Conservation (phyloP, 1,140 invertebrate species). For the Trypoxylus dichotomus region DNA sequence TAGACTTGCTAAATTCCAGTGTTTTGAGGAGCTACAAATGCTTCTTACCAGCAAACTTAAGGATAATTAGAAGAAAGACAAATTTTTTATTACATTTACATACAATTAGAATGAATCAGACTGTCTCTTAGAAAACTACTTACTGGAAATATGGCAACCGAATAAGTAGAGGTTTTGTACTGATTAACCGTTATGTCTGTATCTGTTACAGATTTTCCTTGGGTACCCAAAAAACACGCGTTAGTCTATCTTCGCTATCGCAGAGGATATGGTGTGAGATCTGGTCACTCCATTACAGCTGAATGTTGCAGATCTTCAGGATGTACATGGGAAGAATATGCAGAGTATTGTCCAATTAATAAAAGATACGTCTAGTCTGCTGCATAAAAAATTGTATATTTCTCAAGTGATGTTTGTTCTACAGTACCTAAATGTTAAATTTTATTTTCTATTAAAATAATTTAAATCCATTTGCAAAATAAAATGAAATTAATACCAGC, state of each 20-base stretch:
- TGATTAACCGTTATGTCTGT: background rate
- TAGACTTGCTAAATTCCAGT: too few species aligned
- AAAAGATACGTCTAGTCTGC: conserved; percentile 47
- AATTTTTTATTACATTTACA: too few species aligned
- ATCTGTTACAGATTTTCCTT: conserved; percentile 46
- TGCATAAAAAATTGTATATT: background rate
- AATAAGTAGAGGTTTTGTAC: too few species aligned
- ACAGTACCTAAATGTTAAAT: background rate
- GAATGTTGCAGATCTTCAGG: conserved; percentile 62
- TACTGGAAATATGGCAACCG: too few species aligned
- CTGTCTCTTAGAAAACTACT: too few species aligned
- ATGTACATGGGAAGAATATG: conserved; percentile 68
- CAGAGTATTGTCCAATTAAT: conserved; percentile 65
- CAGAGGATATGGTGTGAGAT: conserved; percentile 42
- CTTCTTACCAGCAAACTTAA: too few species aligned
- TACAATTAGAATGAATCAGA: too few species aligned
- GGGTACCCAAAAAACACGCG: conserved; percentile 50
- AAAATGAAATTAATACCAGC: background rate
- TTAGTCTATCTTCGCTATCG: conserved; percentile 50
- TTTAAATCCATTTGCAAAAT: background rate
- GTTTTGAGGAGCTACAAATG: too few species aligned
- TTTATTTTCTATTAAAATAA: background rate
- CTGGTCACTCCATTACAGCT: conserved; percentile 57
- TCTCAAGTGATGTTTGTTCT: background rate
- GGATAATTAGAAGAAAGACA: too few species aligned